These are phyloP conservation scores for Myotis yumanensis DNA, from an alignment of 2,113 vertebrate species.

Conservation along the genomic window DNA sequence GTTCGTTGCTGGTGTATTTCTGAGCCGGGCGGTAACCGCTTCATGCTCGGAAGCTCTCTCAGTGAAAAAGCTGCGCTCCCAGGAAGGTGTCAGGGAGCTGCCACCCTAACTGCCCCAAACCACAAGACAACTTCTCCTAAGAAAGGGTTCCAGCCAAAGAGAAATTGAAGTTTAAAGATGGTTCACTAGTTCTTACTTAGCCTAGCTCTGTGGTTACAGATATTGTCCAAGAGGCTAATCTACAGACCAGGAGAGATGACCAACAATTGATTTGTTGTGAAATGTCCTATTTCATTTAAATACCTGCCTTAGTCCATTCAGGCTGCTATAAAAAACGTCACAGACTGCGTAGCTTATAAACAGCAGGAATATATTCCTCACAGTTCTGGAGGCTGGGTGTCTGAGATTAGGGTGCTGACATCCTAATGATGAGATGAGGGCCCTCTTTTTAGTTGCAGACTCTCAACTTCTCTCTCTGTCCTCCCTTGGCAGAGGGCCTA, in stretches of 20 bases:
- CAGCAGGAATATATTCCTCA: background rate
- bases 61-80: background rate
- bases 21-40: slow-evolving; percentile 6
- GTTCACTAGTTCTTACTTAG: background rate
- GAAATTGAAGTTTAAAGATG: background rate
- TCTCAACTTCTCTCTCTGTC: background rate
- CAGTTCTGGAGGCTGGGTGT: background rate
- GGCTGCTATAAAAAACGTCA: background rate
- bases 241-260: background rate
- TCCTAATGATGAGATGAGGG: background rate
- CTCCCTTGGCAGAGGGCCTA: no score
- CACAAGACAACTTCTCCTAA: slow-evolving; percentile 24
- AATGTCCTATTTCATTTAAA: slow-evolving; percentile 31
- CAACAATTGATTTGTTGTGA: slow-evolving; percentile 12
- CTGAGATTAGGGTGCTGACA: background rate
- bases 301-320: background rate
- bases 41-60: background rate
- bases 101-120: background rate
- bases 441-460: no score
- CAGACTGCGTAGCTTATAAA: background rate
- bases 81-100: background rate
- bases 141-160: background rate
- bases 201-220: background rate
- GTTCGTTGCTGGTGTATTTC: slow-evolving; percentile 32
- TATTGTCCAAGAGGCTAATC: background rate